Conservation (phyloP, 2,113 vertebrate genomes). For the Hystrix cristata region DNA sequence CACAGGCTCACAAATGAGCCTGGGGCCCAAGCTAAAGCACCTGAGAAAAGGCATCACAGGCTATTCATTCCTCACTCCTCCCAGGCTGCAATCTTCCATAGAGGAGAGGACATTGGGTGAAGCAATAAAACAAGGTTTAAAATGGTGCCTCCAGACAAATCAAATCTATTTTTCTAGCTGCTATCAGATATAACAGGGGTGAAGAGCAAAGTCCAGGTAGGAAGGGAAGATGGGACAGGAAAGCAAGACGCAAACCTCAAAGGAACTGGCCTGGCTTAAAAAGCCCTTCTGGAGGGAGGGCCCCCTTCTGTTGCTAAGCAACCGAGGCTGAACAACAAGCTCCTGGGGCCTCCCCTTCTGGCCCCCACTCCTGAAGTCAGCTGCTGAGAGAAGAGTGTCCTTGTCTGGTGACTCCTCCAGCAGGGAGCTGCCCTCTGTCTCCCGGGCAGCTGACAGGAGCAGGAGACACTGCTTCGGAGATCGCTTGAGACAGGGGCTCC, state of each 20-base stretch:
- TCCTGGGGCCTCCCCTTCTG: slow-evolving; percentile 67
- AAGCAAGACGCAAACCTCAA: slow-evolving; percentile 6
- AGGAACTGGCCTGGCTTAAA: slow-evolving; percentile 54
- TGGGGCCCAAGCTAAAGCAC: background rate
- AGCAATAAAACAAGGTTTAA: slow-evolving; percentile 19
- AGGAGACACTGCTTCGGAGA: background rate
- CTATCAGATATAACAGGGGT: background rate
- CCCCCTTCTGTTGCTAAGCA: slow-evolving; percentile 80
- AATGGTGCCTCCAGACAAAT: slow-evolving; percentile 69
- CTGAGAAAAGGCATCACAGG: slow-evolving; percentile 27
- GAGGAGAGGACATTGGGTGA: background rate
- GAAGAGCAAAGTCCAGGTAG: slow-evolving; percentile 54
- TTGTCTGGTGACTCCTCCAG: background rate
- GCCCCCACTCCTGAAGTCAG: slow-evolving; percentile 65
- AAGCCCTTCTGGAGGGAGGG: slow-evolving; percentile 62
- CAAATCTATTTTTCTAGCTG: slow-evolving; percentile 58
- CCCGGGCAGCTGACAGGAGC: background rate
- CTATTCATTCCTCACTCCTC: slow-evolving; percentile 30
- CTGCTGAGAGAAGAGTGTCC: slow-evolving; percentile 43
- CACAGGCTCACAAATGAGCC: slow-evolving; percentile 30
- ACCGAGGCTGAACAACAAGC: slow-evolving; percentile 72
- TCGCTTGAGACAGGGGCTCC: background rate
- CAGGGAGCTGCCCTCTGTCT: background rate
- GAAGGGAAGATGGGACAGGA: slow-evolving; percentile 31
- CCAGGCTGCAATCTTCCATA: background rate